Base-by-base conservation (phyloP, 2,888 invertebrate genomes). In the Serripes groenlandicus region DNA sequence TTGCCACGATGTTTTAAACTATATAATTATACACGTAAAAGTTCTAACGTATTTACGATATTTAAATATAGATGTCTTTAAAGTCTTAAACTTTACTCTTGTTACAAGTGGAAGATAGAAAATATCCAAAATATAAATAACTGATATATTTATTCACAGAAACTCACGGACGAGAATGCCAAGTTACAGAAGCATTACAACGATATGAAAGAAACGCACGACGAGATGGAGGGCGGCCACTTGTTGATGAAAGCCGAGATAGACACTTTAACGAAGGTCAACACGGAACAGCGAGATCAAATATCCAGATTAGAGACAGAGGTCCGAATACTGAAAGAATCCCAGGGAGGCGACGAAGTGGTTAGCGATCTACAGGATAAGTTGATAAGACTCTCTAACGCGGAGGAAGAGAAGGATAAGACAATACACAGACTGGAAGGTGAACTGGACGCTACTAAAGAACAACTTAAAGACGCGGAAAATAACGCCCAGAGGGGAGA, bases 331-430 rank as follows among this genome's bases (percentile, higher is more conserved):
- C 75, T 89, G 30, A 86, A 85, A 30, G 86, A 86, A 35, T 81
- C 81, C 18, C 83, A 86, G 37, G 88, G 80, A 26, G 85, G 79
- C 11, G 90, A 87, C 32, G 84, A 84, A 18, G 82, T 84, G 32
- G 81, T 90, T 42, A 85, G 79, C 37, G 90, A 89, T 62, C 80
- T 90, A 26, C 89, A 89, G 77, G 81, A 88, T 32, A 88, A 88
- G 68, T 75, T 90, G n/a, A 84, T 88, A 23, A 78, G 87, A 66
- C 79, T 90, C 54, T 87, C 90, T 23, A 83, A 82, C 35, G 90
- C 88, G 64, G 86, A 89, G 56, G 90, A 90, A 42, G 88, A 90
- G 32, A 90, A 90, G 62, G 89, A 89, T 72, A 87, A 84, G 54
- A 86, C 81, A 37, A 89, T 90, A 28, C 82, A 82, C 35, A 73